Evolutionary conservation across 2,888 invertebrate species (phyloP), one percentile per base, ranked within the genome.

Genomic region (Dryobota labecula): DNA sequence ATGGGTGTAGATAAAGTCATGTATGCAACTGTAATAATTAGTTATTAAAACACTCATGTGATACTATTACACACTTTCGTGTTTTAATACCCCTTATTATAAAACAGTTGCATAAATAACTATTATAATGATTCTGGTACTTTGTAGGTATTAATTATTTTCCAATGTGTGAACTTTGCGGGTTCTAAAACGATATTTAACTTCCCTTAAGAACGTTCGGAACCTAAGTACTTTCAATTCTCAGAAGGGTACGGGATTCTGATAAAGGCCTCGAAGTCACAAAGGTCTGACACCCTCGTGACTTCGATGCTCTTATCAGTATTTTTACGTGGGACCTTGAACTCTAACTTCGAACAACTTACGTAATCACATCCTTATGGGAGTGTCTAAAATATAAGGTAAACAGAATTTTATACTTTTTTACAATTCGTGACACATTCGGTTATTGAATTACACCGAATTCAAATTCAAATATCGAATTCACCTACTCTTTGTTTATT

Each of bases 241-340:
- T 49, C n/a, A 2, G 15, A 77, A 67, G 43, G 63, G 33, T 66
- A 63, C 54, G 41, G 27, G 30, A 27, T 20, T 43, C 51, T 63
- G 65, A 78, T 75, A 75, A 63, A 49, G 8, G 33, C 20, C 65
- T 49, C 53, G 38, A 62, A 66, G 53, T 78, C 54, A 24, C n/a
- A 38, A 62, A 74, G 80, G 61, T 62, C 64, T 58, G 30, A 30
- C 75, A 70, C 43, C 41, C 49, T 9, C 20, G 57, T 47, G 43
- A 53, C 74, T 61, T 24, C n/a, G 36, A 65, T 6, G 56, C 13
- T 53, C 69, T 80, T 80, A 65, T 80, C 75, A 57, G 64, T 49
- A 57, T 65, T 78, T 78, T 74, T 79, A 63, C 56, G 27, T 61
- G 30, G 38, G n/a, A 33, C 53, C 62, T 58, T 78, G 66, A 62